These are phyloP conservation scores for Trichonephila inaurata DNA, from an alignment of 1,140 invertebrate genomes.

Conservation along the genomic window DNA sequence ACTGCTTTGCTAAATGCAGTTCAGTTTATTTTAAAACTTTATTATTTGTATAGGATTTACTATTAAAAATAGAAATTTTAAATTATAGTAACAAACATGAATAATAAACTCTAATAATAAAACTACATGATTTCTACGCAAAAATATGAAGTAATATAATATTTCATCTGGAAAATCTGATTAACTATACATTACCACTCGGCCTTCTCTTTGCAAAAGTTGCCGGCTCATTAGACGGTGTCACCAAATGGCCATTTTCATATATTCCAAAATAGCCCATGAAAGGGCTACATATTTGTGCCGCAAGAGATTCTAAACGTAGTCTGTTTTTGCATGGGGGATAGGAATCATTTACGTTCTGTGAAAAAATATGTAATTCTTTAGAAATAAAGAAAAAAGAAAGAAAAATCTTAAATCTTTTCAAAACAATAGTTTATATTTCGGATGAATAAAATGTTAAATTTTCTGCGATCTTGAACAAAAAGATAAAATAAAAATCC, in stretches of 20 bases:
- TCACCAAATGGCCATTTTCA: slow-evolving; percentile 55
- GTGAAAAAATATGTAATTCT: not conserved
- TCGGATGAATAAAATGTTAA: too few species aligned
- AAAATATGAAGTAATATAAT: too few species aligned
- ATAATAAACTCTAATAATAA: too few species aligned
- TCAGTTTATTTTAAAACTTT: too few species aligned
- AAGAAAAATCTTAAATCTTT: too few species aligned
- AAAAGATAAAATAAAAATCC: too few species aligned
- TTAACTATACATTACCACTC: slow-evolving; percentile 34
- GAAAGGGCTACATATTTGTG: slow-evolving; percentile 59
- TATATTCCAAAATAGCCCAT: slow-evolving; percentile 75
- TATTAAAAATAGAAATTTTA: too few species aligned
- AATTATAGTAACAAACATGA: too few species aligned
- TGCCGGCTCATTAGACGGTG: slow-evolving; percentile 73
- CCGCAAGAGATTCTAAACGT: slow-evolving; percentile 70
- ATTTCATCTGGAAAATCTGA: not conserved
- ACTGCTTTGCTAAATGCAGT: too few species aligned
- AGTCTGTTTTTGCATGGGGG: slow-evolving; percentile 74
- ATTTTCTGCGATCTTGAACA: too few species aligned
- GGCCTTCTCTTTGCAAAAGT: slow-evolving; percentile 43
- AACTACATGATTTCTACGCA: too few species aligned
- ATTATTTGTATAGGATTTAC: too few species aligned
- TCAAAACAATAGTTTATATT: not conserved
- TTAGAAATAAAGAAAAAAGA: not conserved
- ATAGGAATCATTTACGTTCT: slow-evolving; percentile 73